These are phyloP conservation scores for Eueides isabella DNA, from an alignment of 1,140 invertebrate species.

Conservation along the genomic window DNA sequence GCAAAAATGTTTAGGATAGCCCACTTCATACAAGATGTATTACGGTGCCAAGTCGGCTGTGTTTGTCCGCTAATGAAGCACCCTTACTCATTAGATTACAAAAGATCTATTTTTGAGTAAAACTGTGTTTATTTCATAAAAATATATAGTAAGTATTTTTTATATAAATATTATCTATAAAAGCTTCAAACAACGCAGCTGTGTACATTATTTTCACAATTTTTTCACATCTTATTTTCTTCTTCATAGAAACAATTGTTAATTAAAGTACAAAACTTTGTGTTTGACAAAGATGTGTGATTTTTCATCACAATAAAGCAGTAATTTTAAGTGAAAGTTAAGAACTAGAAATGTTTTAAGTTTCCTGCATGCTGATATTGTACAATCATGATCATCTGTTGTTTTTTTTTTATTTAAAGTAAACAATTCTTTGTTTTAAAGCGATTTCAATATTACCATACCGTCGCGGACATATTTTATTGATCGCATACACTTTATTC, in stretches of 20 bases:
- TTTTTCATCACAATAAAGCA: too few relatives aligned
- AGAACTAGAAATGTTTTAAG: too few relatives aligned
- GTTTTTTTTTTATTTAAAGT: conserved; percentile 22
- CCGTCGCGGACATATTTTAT: conserved; percentile 46
- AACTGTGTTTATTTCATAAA: too few relatives aligned
- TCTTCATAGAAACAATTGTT: too few relatives aligned
- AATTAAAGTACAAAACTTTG: too few relatives aligned
- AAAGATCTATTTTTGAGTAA: neutral
- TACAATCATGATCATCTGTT: conserved; percentile 11
- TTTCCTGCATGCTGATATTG: neutral
- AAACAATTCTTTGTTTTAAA: conserved; percentile 39
- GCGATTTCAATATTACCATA: conserved; percentile 39
- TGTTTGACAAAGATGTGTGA: too few relatives aligned
- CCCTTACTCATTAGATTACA: conserved; percentile 28
- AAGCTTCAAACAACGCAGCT: too few relatives aligned
- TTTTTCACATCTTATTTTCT: too few relatives aligned
- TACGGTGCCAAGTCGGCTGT: conserved; percentile 43
- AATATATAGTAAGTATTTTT: too few relatives aligned
- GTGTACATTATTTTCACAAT: too few relatives aligned
- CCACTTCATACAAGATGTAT: conserved; percentile 70
- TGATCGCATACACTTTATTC: conserved; percentile 39
- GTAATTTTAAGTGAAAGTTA: too few relatives aligned
- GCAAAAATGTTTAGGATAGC: conserved; percentile 36
- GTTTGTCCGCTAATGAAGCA: conserved; percentile 42
- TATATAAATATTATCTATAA: too few relatives aligned